phyloP scores from a whole-genome alignment of 2,113 vertebrate genomes.

The Malurus alboscapulatus region DNA sequence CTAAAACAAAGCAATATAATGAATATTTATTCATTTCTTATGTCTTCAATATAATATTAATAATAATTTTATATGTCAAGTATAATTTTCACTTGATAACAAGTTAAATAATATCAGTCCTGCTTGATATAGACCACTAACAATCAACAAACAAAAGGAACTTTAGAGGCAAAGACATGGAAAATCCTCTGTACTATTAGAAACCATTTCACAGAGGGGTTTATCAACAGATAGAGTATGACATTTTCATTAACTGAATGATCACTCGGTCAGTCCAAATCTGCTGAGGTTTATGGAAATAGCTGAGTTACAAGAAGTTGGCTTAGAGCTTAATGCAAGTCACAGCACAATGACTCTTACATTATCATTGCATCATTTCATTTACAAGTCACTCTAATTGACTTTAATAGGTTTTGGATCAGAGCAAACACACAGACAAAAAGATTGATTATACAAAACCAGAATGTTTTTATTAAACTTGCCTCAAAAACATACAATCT shows the following conservation, averaged over 20 bases:
- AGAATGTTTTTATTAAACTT: conserved; percentile 26
- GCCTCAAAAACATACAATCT: conserved; percentile 1
- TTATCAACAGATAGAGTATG: conserved; percentile 35
- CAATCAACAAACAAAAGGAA: not conserved
- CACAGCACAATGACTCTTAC: conserved; percentile 30
- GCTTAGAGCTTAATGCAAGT: conserved; percentile 34
- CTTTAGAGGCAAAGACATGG: not conserved
- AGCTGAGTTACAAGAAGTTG: conserved; percentile 8
- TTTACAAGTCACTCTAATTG: conserved; percentile 50
- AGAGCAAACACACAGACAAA: conserved; percentile 45
- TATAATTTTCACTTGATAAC: not conserved
- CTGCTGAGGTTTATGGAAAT: conserved; percentile 42
- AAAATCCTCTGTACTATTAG: not conserved
- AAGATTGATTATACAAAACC: conserved; percentile 34
- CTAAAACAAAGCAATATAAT: not conserved
- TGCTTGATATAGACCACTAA: not conserved
- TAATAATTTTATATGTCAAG: not conserved
- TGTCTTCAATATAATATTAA: not conserved
- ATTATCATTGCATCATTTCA: conserved; percentile 56
- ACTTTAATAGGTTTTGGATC: conserved; percentile 53
- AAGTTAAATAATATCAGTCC: not conserved
- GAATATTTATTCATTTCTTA: not conserved
- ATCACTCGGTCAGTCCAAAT: conserved; percentile 20
- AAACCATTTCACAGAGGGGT: not conserved
- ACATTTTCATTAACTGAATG: conserved; percentile 47